Evolutionary conservation across 2,797 vertebrate species (phyloP).

Genomic region (Enteromius argenteus): DNA sequence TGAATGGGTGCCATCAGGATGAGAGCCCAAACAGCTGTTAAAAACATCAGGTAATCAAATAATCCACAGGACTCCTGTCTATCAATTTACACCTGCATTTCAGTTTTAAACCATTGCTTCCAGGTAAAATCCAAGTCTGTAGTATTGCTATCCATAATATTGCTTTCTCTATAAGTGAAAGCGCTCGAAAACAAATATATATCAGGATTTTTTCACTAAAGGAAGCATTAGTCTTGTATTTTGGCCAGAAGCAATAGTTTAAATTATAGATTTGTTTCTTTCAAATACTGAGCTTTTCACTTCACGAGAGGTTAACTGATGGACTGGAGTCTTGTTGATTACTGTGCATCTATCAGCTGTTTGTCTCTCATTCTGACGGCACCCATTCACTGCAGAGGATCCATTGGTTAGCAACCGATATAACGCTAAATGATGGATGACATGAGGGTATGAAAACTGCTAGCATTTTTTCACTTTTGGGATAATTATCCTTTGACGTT

Average conservation of each 20-base stretch:
- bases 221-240: neutral
- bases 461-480: neutral
- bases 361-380: neutral
- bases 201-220: neutral
- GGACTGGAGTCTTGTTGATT: neutral
- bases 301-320: neutral
- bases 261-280: neutral
- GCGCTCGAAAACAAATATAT: neutral
- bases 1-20: neutral
- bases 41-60: too few relatives aligned
- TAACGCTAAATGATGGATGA: neutral
- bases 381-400: neutral
- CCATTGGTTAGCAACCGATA: neutral
- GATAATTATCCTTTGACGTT: neutral
- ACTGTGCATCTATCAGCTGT: neutral
- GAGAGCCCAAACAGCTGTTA: neutral
- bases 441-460: neutral
- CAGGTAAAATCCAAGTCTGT: neutral
- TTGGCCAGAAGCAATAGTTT: neutral
- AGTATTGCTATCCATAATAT: neutral
- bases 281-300: neutral
- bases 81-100: neutral
- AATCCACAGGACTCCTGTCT: neutral
- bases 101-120: neutral
- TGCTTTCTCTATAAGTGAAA: neutral